These are phyloP conservation scores for Atrina japonica DNA, from an alignment of 2,888 invertebrate species.

Conservation along the genomic window DNA sequence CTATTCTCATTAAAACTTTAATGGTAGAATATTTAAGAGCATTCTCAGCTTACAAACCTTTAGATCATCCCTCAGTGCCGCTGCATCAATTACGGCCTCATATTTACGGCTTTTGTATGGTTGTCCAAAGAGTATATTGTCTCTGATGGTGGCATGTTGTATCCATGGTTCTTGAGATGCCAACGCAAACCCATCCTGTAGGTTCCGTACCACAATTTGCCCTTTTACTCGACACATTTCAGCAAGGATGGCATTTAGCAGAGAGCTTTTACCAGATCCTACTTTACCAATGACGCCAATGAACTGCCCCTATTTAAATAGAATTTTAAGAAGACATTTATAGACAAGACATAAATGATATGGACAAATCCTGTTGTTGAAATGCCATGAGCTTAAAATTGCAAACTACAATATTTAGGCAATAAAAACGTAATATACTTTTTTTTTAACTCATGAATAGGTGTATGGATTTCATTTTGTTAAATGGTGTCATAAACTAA, in stretches of 20 bases:
- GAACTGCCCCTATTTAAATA: constrained; percentile 73
- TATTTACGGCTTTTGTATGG: constrained; percentile 90
- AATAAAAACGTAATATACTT: background rate
- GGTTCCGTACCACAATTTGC: constrained; percentile 84
- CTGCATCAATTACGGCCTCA: constrained; percentile 89
- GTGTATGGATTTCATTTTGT: no score
- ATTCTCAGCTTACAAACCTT: constrained; percentile 74
- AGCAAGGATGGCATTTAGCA: constrained; percentile 91
- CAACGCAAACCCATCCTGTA: constrained; percentile 83
- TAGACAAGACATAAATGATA: no score
- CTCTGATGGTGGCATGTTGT: constrained; percentile 92
- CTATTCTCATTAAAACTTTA: background rate
- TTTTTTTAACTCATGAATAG: no score
- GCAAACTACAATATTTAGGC: background rate
- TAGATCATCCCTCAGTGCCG: constrained; percentile 89
- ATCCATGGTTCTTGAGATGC: constrained; percentile 94
- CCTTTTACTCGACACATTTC: constrained; percentile 89
- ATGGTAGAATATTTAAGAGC: background rate
- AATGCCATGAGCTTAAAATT: no score
- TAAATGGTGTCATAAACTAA: no score
- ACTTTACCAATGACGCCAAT: constrained; percentile 93
- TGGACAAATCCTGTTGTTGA: no score
- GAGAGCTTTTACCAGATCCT: constrained; percentile 94
- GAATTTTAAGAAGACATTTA: background rate
- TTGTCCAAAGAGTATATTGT: constrained; percentile 96